These are phyloP conservation scores for Platynereis dumerilii DNA, from an alignment of 2,888 invertebrate species.

Conservation along the genomic window DNA sequence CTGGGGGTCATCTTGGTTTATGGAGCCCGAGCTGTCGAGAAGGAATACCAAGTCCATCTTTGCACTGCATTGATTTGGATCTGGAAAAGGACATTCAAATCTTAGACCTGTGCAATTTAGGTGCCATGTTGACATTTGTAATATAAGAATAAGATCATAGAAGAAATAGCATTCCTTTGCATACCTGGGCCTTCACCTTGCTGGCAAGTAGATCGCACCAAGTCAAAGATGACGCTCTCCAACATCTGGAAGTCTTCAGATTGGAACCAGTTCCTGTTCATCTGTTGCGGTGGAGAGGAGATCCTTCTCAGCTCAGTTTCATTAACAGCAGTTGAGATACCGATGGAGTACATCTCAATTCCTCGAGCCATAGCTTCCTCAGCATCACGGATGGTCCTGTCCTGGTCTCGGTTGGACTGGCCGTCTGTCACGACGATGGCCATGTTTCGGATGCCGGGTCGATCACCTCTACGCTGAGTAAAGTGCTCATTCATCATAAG, in stretches of 20 bases:
- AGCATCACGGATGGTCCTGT: constrained; percentile 16
- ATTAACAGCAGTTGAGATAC: constrained; percentile 13
- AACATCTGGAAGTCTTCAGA: constrained; percentile 14
- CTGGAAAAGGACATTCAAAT: background rate
- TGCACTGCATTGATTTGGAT: background rate
- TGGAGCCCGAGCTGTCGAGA: background rate
- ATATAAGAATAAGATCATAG: too few species aligned
- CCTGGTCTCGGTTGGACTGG: constrained; percentile 16
- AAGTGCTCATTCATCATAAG: constrained; percentile 17
- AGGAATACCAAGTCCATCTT: background rate
- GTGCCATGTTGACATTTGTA: background rate
- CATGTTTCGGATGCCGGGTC: constrained; percentile 14
- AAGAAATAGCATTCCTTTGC: too few species aligned
- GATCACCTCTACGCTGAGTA: constrained; percentile 7
- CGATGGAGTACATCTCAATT: constrained; percentile 23
- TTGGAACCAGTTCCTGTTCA: constrained; percentile 19
- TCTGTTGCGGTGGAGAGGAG: constrained; percentile 22
- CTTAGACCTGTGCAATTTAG: too few species aligned
- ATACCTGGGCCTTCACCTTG: too few species aligned
- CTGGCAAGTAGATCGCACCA: background rate
- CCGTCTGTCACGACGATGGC: constrained; percentile 25
- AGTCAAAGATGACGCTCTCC: background rate
- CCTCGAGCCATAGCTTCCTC: constrained; percentile 11
- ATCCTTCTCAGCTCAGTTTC: constrained; percentile 12
- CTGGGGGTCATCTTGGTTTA: background rate